Percentiles rank a stretch among this genome's conserved stretches.
phyloP scores from a whole-genome alignment of 2,113 vertebrate genomes.

The Pelecanoides urinatrix region DNA sequence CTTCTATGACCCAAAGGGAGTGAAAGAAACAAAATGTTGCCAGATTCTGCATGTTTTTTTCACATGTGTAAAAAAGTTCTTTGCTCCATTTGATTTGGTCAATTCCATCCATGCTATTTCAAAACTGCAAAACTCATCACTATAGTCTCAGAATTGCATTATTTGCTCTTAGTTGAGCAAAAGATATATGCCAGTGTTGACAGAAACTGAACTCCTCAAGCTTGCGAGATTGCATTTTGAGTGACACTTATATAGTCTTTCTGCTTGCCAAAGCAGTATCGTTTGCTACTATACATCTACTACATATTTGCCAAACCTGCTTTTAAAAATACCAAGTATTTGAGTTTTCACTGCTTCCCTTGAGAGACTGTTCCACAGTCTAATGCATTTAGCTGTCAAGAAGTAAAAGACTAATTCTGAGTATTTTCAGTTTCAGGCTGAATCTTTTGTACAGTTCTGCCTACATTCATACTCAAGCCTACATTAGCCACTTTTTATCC shows the following conservation, averaged over 20 bases:
- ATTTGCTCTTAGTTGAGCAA: not conserved
- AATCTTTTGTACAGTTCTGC: not conserved
- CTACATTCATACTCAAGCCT: not conserved
- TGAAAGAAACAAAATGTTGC: not conserved
- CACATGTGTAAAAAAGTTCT: not conserved
- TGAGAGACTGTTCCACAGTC: not conserved
- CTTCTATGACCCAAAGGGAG: not conserved
- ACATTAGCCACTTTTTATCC: not conserved
- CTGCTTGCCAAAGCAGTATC: not conserved
- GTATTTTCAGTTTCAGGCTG: not conserved
- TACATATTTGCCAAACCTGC: not conserved
- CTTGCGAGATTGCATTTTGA: not conserved
- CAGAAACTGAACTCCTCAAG: not conserved
- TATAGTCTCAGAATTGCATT: not conserved
- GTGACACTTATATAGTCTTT: not conserved
- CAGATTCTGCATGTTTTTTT: not conserved
- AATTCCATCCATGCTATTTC: not conserved
- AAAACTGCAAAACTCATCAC: not conserved
- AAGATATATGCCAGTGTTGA: not conserved
- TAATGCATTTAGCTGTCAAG: not conserved
- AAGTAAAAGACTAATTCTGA: not conserved
- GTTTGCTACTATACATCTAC: not conserved
- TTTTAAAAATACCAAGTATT: not conserved
- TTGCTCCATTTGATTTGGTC: not conserved
- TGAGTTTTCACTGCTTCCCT: not conserved